Conservation (phyloP, 2,888 invertebrate genomes). For the Drosophila neotestacea region DNA sequence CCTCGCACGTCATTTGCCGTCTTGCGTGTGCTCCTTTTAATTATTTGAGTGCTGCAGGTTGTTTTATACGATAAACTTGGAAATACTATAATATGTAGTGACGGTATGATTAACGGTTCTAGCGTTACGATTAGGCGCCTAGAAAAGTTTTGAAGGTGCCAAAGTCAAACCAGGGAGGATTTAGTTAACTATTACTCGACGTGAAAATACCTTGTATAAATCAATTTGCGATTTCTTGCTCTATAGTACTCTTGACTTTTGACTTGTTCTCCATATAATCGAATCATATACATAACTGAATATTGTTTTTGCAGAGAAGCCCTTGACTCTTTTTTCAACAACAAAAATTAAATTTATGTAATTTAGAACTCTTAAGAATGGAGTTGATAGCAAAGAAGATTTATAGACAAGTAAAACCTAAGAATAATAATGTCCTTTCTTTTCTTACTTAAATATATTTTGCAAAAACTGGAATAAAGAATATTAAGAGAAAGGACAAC, state of each 20-base stretch:
- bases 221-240: too few species aligned
- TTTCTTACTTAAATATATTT: too few species aligned
- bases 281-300: too few species aligned
- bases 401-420: too few species aligned
- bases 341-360: not conserved
- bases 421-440: too few species aligned
- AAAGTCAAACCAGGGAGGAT: not conserved
- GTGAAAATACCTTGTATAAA: not conserved
- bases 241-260: too few species aligned
- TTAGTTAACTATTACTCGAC: not conserved
- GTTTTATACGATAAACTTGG: constrained; percentile 36
- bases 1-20: constrained; percentile 21
- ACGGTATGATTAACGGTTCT: constrained; percentile 22
- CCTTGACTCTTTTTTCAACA: not conserved
- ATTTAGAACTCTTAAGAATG: not conserved
- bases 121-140: constrained; percentile 32
- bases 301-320: not conserved
- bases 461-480: too few species aligned
- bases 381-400: too few species aligned
- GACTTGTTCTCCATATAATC: too few species aligned
- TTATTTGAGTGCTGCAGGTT: constrained; percentile 46
- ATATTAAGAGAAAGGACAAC: too few species aligned
- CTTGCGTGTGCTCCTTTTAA: constrained; percentile 47
- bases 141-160: constrained; percentile 27
- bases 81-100: constrained; percentile 10